phyloP scores from a whole-genome alignment of 2,113 vertebrate species.

The Urocolius indicus region DNA sequence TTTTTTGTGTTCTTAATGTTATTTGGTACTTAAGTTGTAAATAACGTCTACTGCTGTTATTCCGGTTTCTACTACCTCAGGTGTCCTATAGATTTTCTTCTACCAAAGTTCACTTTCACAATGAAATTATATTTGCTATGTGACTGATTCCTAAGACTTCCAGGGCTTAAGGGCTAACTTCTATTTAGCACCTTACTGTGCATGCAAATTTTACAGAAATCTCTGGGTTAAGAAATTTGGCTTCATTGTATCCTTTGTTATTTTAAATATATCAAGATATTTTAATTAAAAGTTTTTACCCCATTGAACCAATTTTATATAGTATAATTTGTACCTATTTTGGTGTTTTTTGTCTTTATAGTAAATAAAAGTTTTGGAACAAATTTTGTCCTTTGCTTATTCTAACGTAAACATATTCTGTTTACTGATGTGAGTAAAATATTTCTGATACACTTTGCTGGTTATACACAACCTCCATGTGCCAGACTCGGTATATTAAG shows the following conservation, averaged over 20 bases:
- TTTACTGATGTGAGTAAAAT: background rate
- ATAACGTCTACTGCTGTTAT: slow-evolving; percentile 92
- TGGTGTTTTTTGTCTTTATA: slow-evolving; percentile 92
- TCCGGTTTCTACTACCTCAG: slow-evolving; percentile 96
- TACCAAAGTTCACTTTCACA: slow-evolving; percentile 94
- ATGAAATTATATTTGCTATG: slow-evolving; percentile 88
- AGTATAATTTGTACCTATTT: slow-evolving; percentile 91
- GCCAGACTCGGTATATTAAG: background rate
- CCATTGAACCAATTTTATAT: slow-evolving; percentile 92
- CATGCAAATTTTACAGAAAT: slow-evolving; percentile 88
- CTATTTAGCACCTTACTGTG: slow-evolving; percentile 92
- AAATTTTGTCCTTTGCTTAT: slow-evolving; percentile 56
- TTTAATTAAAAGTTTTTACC: slow-evolving; percentile 94
- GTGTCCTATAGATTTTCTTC: slow-evolving; percentile 93
- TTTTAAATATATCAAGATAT: slow-evolving; percentile 92
- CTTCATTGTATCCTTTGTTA: slow-evolving; percentile 91
- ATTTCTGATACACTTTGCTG: background rate
- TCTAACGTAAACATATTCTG: background rate
- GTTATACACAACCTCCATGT: background rate
- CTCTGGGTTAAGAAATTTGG: slow-evolving; percentile 91
- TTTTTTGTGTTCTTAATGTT: slow-evolving; percentile 89
- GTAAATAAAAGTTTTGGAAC: slow-evolving; percentile 90
- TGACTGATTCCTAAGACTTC: slow-evolving; percentile 89
- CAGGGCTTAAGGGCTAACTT: slow-evolving; percentile 92
- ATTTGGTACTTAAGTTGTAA: slow-evolving; percentile 91